Evolutionary conservation across 2,113 vertebrate species (phyloP).

Genomic region (Sceloporus tristichus): DNA sequence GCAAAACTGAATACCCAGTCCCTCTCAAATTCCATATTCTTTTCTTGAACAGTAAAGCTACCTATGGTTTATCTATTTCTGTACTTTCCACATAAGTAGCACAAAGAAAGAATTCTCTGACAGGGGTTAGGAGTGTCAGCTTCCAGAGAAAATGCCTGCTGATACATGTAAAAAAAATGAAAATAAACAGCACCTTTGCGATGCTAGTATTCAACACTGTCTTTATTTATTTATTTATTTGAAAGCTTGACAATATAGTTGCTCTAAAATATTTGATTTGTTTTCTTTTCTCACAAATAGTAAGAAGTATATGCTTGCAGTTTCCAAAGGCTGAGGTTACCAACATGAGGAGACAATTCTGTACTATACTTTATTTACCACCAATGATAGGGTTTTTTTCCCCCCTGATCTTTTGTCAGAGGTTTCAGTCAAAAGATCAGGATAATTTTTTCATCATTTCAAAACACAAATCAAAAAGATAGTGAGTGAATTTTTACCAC

Average conservation of each 20-base stretch:
- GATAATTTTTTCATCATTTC: slow-evolving; percentile 11
- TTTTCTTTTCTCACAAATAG: background rate
- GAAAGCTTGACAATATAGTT: background rate
- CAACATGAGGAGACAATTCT: fast-evolving
- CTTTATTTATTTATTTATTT: too few relatives aligned
- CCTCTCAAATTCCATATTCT: background rate
- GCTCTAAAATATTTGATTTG: slow-evolving; percentile 18
- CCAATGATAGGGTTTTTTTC: slow-evolving; percentile 15
- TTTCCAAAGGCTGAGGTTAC: slow-evolving; percentile 13
- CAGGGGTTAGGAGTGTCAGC: slow-evolving; percentile 14
- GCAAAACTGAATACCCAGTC: background rate
- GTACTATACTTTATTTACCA: slow-evolving; percentile 16
- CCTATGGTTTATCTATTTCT: background rate
- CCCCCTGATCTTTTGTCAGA: slow-evolving; percentile 9
- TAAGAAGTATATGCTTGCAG: slow-evolving; percentile 19
- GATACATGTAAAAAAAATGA: slow-evolving; percentile 26
- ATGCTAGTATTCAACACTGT: fast-evolving
- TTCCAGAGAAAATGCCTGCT: background rate
- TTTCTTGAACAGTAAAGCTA: background rate
- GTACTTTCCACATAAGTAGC: slow-evolving; percentile 1
- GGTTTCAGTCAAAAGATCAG: slow-evolving; percentile 11
- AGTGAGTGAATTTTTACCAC: background rate
- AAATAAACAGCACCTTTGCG: background rate
- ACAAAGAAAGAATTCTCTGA: background rate
- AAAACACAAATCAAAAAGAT: slow-evolving; percentile 17